These are phyloP conservation scores for Glaucidium brasilianum DNA, from an alignment of 2,113 vertebrate genomes.

Conservation along the genomic window DNA sequence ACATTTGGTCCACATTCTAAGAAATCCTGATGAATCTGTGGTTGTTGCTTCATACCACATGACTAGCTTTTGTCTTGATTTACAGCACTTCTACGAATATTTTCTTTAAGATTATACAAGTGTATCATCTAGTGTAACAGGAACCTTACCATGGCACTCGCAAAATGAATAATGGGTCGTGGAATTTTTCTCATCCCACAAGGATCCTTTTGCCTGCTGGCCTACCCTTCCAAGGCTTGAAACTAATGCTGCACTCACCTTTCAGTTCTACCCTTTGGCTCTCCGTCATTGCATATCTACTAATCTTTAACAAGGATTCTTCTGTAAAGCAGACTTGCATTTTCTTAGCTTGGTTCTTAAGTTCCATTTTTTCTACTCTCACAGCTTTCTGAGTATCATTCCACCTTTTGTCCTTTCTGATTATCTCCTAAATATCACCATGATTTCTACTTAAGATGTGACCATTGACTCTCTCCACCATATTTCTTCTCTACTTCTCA, in stretches of 20 bases:
- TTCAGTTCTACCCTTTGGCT: not conserved
- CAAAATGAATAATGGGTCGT: not conserved
- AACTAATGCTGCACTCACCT: not conserved
- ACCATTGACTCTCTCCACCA: not conserved
- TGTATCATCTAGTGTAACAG: not conserved
- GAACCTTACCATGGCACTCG: not conserved
- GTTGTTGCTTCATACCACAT: not conserved
- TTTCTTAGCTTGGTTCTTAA: not conserved
- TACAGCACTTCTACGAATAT: not conserved
- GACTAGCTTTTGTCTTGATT: not conserved
- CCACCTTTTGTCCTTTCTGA: not conserved
- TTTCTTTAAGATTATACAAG: not conserved
- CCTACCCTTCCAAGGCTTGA: not conserved
- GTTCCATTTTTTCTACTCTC: not conserved
- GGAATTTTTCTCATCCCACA: not conserved
- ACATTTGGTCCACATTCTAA: not conserved
- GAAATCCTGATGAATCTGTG: not conserved
- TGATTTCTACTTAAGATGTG: not conserved
- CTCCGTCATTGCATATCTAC: not conserved
- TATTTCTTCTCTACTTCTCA: not conserved
- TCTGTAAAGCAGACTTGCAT: not conserved
- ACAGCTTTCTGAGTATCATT: not conserved
- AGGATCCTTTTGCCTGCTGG: not conserved
- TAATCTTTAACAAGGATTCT: not conserved
- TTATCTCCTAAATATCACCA: not conserved